Base-by-base conservation (phyloP, 2,113 vertebrate species). In the Nyctereutes procyonoides region DNA sequence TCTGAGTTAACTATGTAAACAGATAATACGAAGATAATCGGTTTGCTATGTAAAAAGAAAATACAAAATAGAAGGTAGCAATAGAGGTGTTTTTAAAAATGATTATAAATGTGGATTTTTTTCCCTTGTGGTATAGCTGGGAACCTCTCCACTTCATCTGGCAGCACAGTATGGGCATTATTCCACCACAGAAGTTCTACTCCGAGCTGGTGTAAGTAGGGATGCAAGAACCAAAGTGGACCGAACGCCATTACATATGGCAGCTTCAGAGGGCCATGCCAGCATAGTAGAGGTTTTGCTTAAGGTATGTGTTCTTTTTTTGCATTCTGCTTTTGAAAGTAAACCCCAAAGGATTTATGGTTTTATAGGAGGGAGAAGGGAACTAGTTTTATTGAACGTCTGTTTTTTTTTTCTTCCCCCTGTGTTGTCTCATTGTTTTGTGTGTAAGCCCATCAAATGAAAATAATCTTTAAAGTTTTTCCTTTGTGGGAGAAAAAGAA, bases 211-310 rank as follows among this genome's bases (percentile, higher is more conserved):
- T 28, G 99, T 99, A 22, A 99, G 99, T 94, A 98, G 99, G 65
- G 99, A 99, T 98, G 99, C 99, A 95, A 99, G 99, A 97, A 99
- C 99, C 89, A 99, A 99, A 98, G 99, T 99, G 98, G 99, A 99
- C 98, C 98, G 99, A 35, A 99, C 99, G 0, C 99, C 99, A 0
- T 96, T 99, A 17, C 99, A 99, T 24, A 99, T 99, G 99, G 99
- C 99, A 67, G 99, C 99, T 28, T 99, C 99, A 53, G 99, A 99
- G 97, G 99, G 99, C 90, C 99, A 99, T 96, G 98, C 99, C 90
- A 99, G 98, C 96, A 99, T 99, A 92, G 99, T 99, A 83, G 99
- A 99, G 95, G 99, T 99, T 85, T 99, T 99, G 93, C 98, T 99
- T 86, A 99, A 99, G 99, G 99, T 99, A 98, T 95, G 86, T 53